These are phyloP conservation scores for Automeris io DNA, from an alignment of 2,888 invertebrate species.

Conservation along the genomic window DNA sequence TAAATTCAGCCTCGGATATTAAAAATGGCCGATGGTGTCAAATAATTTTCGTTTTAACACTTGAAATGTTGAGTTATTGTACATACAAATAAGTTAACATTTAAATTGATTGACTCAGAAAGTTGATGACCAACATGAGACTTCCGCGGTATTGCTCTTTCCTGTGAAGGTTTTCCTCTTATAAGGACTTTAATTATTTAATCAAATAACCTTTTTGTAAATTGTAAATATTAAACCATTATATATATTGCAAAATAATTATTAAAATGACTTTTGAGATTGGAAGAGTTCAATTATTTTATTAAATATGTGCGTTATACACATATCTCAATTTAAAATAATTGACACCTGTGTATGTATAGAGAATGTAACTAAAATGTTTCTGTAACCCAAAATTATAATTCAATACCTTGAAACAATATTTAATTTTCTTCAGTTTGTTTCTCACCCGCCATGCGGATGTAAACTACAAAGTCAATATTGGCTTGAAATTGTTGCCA, in stretches of 20 bases:
- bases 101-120: constrained; percentile 5
- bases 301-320: neutral
- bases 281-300: neutral
- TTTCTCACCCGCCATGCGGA: neutral
- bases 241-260: too few relatives aligned
- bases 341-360: too few relatives aligned
- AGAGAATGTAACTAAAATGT: too few relatives aligned
- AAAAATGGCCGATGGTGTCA: too few relatives aligned
- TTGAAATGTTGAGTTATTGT: too few relatives aligned
- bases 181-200: neutral
- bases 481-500: neutral
- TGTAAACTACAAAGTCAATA: neutral
- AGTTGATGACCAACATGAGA: constrained; percentile 15
- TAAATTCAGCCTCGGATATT: too few relatives aligned
- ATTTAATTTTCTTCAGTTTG: too few relatives aligned
- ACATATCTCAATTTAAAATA: too few relatives aligned
- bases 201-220: neutral
- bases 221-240: neutral
- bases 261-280: neutral
- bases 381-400: too few relatives aligned
- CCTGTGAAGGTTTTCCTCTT: constrained; percentile 12
- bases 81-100: constrained; percentile 10
- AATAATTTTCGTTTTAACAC: too few relatives aligned
- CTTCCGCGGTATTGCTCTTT: constrained; percentile 14
- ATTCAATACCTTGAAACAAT: too few relatives aligned